Evolutionary conservation across 1,140 invertebrate species (phyloP).

Genomic region (Pinna nobilis): DNA sequence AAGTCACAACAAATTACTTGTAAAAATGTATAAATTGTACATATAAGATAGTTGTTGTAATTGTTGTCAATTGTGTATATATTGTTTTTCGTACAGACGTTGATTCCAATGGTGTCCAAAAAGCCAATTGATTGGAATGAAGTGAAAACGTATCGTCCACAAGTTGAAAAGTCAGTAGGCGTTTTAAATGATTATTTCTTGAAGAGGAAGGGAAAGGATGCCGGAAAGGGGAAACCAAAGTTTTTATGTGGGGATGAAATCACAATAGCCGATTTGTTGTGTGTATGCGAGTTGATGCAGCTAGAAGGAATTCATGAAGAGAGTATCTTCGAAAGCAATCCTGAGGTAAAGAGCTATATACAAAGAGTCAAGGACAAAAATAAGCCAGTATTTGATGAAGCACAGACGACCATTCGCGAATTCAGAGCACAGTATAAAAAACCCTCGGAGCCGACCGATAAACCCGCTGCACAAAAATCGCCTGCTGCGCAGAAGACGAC

Average conservation of each 20-base stretch:
- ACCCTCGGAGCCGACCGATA: no score
- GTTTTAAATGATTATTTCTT: slow-evolving; percentile 74
- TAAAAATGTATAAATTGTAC: neutral
- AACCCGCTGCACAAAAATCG: no score
- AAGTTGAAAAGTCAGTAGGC: slow-evolving; percentile 64
- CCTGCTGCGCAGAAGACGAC: no score
- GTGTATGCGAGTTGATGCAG: slow-evolving; percentile 89
- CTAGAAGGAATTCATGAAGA: slow-evolving; percentile 82
- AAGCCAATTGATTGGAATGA: slow-evolving; percentile 58
- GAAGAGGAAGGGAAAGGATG: slow-evolving; percentile 67
- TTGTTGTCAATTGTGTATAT: neutral
- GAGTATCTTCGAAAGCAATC: slow-evolving; percentile 78
- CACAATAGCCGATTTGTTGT: slow-evolving; percentile 87
- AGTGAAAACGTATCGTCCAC: slow-evolving; percentile 55
- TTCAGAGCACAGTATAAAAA: no score
- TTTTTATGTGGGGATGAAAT: slow-evolving; percentile 82
- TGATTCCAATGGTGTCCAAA: slow-evolving; percentile 55
- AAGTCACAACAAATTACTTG: neutral
- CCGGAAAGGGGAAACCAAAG: no score
- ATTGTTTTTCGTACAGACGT: slow-evolving; percentile 51
- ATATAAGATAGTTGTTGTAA: neutral
- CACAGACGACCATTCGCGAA: slow-evolving; percentile 74
- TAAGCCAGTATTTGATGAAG: slow-evolving; percentile 82
- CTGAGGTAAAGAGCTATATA: slow-evolving; percentile 80
- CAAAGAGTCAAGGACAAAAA: slow-evolving; percentile 79